Base-by-base conservation (phyloP, 1,140 invertebrate species). In the Pseudoatta argentina region DNA sequence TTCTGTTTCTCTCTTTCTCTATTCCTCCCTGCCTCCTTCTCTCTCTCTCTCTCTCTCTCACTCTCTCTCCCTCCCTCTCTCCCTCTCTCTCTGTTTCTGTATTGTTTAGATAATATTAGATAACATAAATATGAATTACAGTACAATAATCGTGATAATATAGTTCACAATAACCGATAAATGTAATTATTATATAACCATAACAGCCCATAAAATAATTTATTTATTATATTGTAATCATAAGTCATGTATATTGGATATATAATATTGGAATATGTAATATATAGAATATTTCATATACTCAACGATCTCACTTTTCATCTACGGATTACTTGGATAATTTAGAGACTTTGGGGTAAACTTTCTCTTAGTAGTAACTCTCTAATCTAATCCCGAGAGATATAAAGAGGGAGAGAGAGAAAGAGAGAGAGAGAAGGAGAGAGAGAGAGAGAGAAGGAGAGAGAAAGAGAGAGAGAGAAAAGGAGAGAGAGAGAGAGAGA, bases 101-200 rank as follows among this genome's bases (percentile, higher is more conserved):
- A 18, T n/a, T 53, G 8, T 57, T 39, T 72, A 57, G 3, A 39
- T 59, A 72, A 57, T 48, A 82, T 82, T 73, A 48, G 67, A 30
- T 48, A 69, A 61, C 18, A 59, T 48, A 59, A 61, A 48, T 14
- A 34, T 59, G n/a, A 27, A 48, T 71, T 59, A 48, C 12, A 44
- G 5, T n/a, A 21, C 3, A 7, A 81, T 77, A 76, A 64, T 79
- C 30, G 7, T 21, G n/a, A 18, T 34, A 5, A 69, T 69, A 64
- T 10, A 44, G 27, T 66, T 79, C 30, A 48, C 21, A 67, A 21
- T 14, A 30, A 30, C 3, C 14, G 39, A 8, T 14, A 53, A 67
- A 55, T 16, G 8, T 67, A 39, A 39, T 44, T 44, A 44, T 44
- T 44, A 44, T 44, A 10, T 44, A 44, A 44, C 10, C 39, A 44